Evolutionary conservation across 2,797 vertebrate species (phyloP).

Genomic region (Lutjanus argentimaculatus): DNA sequence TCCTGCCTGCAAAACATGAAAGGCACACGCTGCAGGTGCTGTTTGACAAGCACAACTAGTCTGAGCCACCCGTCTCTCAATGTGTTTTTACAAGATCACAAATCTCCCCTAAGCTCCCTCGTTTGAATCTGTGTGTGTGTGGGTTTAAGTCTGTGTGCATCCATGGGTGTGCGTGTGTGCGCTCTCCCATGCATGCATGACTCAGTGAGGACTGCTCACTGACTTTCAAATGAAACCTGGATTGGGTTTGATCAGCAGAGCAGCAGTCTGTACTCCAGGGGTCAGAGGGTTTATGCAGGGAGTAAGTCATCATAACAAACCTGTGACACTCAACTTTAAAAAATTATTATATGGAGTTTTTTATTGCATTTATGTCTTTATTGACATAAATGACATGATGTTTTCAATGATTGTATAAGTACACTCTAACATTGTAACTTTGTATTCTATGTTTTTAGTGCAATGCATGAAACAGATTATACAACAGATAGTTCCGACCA

Average conservation of each 20-base stretch:
- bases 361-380: conserved; percentile 14
- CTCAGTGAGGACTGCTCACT: conserved; percentile 47
- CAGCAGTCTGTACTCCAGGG: conserved; percentile 29
- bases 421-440: neutral
- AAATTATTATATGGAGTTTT: conserved; percentile 33
- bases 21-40: conserved; percentile 74
- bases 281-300: conserved; percentile 44
- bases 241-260: conserved; percentile 57
- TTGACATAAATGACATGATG: neutral
- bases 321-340: conserved; percentile 44
- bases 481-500: too few relatives aligned
- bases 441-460: neutral
- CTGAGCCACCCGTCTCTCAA: conserved; percentile 63
- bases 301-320: conserved; percentile 41
- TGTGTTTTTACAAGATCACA: conserved; percentile 81
- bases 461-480: neutral
- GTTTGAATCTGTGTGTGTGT: conserved; percentile 54
- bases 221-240: conserved; percentile 55
- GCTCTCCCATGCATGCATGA: conserved; percentile 51
- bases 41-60: conserved; percentile 80
- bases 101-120: conserved; percentile 74
- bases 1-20: conserved; percentile 48
- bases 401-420: neutral
- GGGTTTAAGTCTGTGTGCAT: conserved; percentile 51
- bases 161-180: conserved; percentile 53